Conservation (phyloP, 2,113 vertebrate species). For the Casuarius casuarius region DNA sequence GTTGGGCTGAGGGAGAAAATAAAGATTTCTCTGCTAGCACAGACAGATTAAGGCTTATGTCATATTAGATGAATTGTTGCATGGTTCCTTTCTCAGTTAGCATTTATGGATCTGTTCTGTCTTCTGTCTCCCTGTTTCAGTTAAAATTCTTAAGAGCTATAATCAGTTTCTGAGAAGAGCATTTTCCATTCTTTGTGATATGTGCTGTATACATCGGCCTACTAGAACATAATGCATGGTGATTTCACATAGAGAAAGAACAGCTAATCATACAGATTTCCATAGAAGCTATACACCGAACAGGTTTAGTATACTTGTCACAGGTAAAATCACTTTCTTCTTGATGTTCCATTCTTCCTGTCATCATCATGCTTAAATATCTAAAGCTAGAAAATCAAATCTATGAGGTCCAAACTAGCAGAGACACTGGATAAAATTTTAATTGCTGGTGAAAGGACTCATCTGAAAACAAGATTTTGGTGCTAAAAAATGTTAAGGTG, state of each 20-base stretch:
- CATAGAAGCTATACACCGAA: neutral
- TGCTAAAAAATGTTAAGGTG: neutral
- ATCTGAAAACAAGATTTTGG: neutral
- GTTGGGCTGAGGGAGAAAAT: neutral
- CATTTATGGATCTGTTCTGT: neutral
- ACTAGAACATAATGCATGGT: neutral
- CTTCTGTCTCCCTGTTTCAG: neutral
- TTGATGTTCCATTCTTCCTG: neutral
- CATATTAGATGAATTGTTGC: neutral
- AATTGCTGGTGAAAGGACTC: neutral
- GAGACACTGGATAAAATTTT: neutral
- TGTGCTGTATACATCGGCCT: neutral
- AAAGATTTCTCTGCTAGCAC: slow-evolving; percentile 14
- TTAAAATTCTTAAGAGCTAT: neutral
- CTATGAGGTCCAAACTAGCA: neutral
- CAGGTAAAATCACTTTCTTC: neutral
- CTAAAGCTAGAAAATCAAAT: neutral
- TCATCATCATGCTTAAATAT: neutral
- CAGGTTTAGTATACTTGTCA: neutral
- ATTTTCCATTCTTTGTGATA: neutral
- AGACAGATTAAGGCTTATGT: neutral
- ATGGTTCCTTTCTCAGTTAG: neutral
- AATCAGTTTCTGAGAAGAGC: neutral
- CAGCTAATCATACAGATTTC: neutral
- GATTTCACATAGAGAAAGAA: neutral